Base-by-base conservation (phyloP, 2,113 vertebrate genomes). In the Chascanopsetta lugubris region DNA sequence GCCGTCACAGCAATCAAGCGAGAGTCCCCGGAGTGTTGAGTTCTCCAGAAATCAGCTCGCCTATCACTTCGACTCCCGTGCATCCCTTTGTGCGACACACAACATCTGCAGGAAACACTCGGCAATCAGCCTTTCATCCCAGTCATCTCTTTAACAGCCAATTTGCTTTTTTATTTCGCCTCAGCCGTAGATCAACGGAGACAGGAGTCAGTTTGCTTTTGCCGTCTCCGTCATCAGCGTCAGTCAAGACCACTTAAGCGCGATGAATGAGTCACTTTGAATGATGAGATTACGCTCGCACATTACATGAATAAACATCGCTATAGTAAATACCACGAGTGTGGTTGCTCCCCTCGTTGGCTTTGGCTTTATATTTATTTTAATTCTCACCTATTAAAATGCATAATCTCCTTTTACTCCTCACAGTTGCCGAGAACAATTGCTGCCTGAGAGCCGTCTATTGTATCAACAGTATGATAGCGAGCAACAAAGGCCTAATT, bases 401-500 rank as follows among this genome's bases (percentile, higher is more conserved):
- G 75, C 76, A 72, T 84, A 80, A 87, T 86, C 84, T 84, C 75
- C 67, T 83, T n/a, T 85, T 82, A 86, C 80, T 71, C 63, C 54
- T 63, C 65, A 53, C 79, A 64, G 64, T 56, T 40, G 54, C n/a
- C 9, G 55, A 68, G 69, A 90, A 90, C 85, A 88, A 88, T 86
- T 86, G 74, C 64, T 85, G 82, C 40, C 88, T 71, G 69, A 89
- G 88, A 88, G 87, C 72, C 38, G 72, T 84, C 71, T 89, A 88
- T 91, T 91, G 88, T 87, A 85, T 87, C 88, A 90, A 90, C 89
- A 89, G 80, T 75, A 77, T 81, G 86, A 90, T 90, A 83, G 75
- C 38, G 49, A 66, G 75, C 76, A 83, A 92, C 90, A 91, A 91
- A 91, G 87, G 82, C 66, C 77, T 90, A 87, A 91, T 92, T 92